Evolutionary conservation across 2,797 vertebrate species (phyloP).

Genomic region (Gymnoscopelus microlampas): DNA sequence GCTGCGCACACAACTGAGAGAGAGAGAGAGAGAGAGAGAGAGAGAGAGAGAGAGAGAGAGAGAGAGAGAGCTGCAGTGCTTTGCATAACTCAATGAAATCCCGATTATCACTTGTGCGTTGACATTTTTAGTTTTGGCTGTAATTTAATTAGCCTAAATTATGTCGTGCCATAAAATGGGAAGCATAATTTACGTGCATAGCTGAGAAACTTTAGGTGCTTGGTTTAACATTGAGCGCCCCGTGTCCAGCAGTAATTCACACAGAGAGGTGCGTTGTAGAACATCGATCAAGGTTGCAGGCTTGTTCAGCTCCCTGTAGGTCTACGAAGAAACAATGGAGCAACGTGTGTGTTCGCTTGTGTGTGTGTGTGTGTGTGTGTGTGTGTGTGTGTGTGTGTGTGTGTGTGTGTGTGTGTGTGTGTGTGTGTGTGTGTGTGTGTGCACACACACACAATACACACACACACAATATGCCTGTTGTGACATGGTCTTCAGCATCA

Average conservation of each 20-base stretch:
- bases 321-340: neutral
- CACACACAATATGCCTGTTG: no score
- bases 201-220: constrained; percentile 40
- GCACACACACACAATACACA: no score
- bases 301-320: constrained; percentile 1
- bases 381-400: neutral
- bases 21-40: constrained; percentile 38
- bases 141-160: neutral
- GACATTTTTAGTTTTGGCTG: constrained; percentile 18
- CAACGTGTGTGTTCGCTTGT: neutral
- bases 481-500: no score
- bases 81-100: constrained; percentile 69
- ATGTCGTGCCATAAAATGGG: neutral
- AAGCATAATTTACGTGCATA: neutral
- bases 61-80: constrained; percentile 74
- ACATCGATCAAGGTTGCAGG: constrained; percentile 17
- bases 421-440: neutral
- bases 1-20: constrained; percentile 41
- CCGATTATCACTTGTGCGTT: constrained; percentile 44
- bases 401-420: constrained; percentile 1
- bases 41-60: constrained; percentile 25
- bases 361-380: constrained; percentile 7
- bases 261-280: constrained; percentile 33
- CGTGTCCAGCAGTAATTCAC: neutral
- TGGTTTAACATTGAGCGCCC: constrained; percentile 4